Percentiles rank a stretch among this genome's conserved stretches.
Evolutionary conservation across 2,797 vertebrate species (phyloP).

Genomic region (Molothrus aeneus): DNA sequence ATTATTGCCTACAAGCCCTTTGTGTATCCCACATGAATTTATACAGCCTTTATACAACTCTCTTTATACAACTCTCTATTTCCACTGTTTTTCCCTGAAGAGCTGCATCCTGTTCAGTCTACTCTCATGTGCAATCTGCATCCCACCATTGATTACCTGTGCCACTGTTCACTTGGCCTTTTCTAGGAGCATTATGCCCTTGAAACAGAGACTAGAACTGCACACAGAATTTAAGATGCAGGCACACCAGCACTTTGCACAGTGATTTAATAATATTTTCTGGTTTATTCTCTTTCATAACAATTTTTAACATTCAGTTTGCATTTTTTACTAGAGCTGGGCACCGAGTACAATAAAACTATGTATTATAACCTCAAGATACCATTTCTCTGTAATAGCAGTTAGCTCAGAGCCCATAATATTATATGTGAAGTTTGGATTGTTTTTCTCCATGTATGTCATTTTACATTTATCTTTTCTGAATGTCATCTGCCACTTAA

Average conservation of each 20-base stretch:
- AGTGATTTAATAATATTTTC: neutral
- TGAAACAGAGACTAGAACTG: neutral
- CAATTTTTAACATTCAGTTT: neutral
- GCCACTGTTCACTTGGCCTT: neutral
- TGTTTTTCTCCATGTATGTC: neutral
- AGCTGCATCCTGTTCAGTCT: neutral
- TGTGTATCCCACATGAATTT: neutral
- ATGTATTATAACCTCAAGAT: neutral
- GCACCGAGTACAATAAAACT: neutral
- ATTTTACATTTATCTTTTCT: neutral
- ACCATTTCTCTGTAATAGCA: slow-evolving; percentile 18
- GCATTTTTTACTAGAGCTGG: neutral
- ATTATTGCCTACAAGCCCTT: neutral
- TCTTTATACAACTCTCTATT: neutral
- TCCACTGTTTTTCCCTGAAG: neutral
- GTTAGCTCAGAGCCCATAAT: neutral
- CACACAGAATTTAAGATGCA: neutral
- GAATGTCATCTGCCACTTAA: slow-evolving; percentile 6
- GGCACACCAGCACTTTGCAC: neutral
- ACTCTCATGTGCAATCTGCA: neutral
- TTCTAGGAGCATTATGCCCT: neutral
- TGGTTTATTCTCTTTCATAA: neutral
- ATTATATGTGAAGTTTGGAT: slow-evolving; percentile 4
- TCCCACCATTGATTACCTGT: neutral
- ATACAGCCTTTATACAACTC: neutral